These are phyloP conservation scores for Erpetoichthys calabaricus DNA, from an alignment of 2,797 vertebrate genomes.

Conservation along the genomic window DNA sequence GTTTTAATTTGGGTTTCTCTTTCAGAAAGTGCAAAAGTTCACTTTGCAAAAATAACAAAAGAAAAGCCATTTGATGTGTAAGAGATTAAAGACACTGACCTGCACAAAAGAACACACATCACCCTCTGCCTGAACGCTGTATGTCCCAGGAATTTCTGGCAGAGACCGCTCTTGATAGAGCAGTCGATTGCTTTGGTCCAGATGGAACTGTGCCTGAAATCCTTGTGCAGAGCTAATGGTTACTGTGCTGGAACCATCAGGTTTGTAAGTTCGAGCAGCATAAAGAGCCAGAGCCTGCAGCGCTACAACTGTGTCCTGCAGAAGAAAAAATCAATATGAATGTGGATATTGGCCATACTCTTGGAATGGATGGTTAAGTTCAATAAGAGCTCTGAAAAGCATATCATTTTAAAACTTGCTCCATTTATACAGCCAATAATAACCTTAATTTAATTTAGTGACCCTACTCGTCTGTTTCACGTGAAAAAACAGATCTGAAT, in stretches of 20 bases:
- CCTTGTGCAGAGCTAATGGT: slow-evolving; percentile 40
- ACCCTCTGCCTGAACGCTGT: slow-evolving; percentile 43
- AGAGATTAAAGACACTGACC: slow-evolving; percentile 36
- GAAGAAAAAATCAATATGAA: background rate
- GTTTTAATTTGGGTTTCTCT: no score
- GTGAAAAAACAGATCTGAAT: no score
- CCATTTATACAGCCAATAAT: no score
- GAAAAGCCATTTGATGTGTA: no score
- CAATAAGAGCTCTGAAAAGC: no score
- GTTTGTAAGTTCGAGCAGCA: slow-evolving; percentile 45
- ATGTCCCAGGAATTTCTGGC: slow-evolving; percentile 37
- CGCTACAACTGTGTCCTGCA: slow-evolving; percentile 71
- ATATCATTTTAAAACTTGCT: no score
- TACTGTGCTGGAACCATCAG: slow-evolving; percentile 39
- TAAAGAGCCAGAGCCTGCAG: slow-evolving; percentile 72
- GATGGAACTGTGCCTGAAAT: slow-evolving; percentile 33
- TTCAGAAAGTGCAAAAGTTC: no score
- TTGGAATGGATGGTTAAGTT: no score
- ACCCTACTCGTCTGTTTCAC: no score
- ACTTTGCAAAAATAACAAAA: no score
- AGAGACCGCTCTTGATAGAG: slow-evolving; percentile 57
- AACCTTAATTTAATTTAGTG: no score
- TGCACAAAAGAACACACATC: slow-evolving; percentile 56
- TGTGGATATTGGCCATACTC: no score
- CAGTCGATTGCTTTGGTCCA: slow-evolving; percentile 56